Percentiles rank a stretch among this genome's conserved stretches.
These are phyloP conservation scores for Malachius bipustulatus DNA, from an alignment of 2,888 invertebrate species.

Conservation along the genomic window DNA sequence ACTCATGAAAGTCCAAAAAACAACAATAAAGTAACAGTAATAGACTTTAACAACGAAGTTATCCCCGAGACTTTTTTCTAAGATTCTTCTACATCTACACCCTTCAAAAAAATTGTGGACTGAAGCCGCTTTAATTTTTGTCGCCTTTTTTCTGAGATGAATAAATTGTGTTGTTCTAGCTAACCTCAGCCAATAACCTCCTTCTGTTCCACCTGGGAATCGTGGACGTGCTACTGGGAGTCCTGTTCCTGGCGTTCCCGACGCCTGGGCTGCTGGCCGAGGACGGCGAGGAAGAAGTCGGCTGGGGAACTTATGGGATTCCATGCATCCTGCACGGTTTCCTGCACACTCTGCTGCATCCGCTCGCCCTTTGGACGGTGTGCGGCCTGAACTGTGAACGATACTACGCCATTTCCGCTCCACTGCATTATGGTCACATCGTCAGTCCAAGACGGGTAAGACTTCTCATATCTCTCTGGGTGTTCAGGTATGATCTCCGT, in stretches of 20 bases:
- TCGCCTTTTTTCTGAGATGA: no score
- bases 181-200: slow-evolving; percentile 56
- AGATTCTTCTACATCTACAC: no score
- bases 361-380: slow-evolving; percentile 66
- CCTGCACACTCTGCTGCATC: slow-evolving; percentile 57
- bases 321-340: slow-evolving; percentile 55
- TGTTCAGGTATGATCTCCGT: no score
- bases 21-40: no score
- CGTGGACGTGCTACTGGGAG: slow-evolving; percentile 55
- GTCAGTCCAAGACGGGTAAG: slow-evolving; percentile 58
- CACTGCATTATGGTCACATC: slow-evolving; percentile 65
- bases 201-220: slow-evolving; percentile 60
- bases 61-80: no score
- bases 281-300: no score
- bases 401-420: slow-evolving; percentile 69
- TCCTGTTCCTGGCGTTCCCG: slow-evolving; percentile 46
- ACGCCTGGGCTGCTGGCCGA: slow-evolving; percentile 38
- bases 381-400: slow-evolving; percentile 69
- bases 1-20: no score
- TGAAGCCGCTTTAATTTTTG: no score
- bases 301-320: slow-evolving; percentile 43
- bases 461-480: no score
- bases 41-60: no score
- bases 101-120: no score
- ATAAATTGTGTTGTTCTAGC: slow-evolving; percentile 41